Evolutionary conservation across 2,797 vertebrate genomes (phyloP), one percentile per base, ranked within the genome.

Genomic region (Silurus aristotelis): DNA sequence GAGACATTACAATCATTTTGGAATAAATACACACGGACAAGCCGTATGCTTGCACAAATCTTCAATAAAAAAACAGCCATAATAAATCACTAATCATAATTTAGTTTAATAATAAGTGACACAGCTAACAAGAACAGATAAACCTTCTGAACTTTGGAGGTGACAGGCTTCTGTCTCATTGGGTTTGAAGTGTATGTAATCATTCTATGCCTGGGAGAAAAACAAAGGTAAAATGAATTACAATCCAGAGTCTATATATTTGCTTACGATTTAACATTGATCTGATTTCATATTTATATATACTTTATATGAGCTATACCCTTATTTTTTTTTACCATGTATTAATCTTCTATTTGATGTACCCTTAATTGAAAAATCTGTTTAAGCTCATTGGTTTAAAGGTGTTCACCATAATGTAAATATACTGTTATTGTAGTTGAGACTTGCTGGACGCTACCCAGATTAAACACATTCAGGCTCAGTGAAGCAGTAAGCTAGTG

Each of bases 401-500:
- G 19, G 56, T 27, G 14, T 38, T 77, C 58, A 79, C 38, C 48
- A 80, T 25, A 46, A 48, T 64, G 77, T n/a, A 80, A 80, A 80
- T 64, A 64, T 48, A 75, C 58, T 15, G 46, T 81, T 66, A 72
- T 15, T 72, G 76, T 43, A 20, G 48, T 19, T 56, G 66, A 58
- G 58, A 63, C n/a, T 71, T 55, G 58, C n/a, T 83, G 80, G 83
- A 64, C 43, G n/a, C 17, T 48, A 79, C 82, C 75, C 83, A 80
- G 75, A 78, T 70, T 80, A 83, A 82, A 81, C 79, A 75, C 52
- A 83, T 82, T 82, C 80, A 25, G 60, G 79, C 79, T 87, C 86
- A 87, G 5, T 82, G 78, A 81, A 81, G 88, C 83, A 85, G 80
- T 77, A 87, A 83, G 55, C n/a, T 46, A 76, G 76, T 70, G 67